Evolutionary conservation across 2,888 invertebrate genomes (phyloP).

Genomic region (Rhingia rostrata): DNA sequence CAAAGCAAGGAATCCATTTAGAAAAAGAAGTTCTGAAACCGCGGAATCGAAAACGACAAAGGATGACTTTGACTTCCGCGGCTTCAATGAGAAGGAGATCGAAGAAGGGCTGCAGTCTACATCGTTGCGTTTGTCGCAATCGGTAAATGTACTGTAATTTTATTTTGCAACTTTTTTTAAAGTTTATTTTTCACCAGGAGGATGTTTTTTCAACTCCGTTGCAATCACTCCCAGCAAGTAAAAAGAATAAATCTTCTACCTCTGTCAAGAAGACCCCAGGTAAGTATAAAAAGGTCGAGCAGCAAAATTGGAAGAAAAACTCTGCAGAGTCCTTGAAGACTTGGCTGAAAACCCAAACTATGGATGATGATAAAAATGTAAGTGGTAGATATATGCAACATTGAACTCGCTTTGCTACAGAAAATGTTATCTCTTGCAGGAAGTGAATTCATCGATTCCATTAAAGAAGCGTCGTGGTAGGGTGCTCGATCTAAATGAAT

Average conservation of each 20-base stretch:
- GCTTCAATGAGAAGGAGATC: conserved; percentile 62
- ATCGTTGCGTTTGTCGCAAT: conserved; percentile 59
- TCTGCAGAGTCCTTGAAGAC: conserved; percentile 40
- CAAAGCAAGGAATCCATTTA: conserved; percentile 29
- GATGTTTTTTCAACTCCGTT: neutral
- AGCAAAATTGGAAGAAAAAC: conserved; percentile 44
- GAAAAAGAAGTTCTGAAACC: neutral
- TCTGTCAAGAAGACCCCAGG: conserved; percentile 28
- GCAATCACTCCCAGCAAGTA: conserved; percentile 1
- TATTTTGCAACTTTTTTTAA: neutral
- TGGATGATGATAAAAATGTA: neutral
- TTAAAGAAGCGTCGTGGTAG: conserved; percentile 34
- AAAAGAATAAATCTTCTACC: neutral
- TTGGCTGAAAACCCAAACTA: conserved; percentile 31
- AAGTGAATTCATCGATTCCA: conserved; percentile 27
- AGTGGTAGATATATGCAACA: neutral
- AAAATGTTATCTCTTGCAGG: neutral
- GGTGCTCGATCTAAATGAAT: neutral
- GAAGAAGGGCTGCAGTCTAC: conserved; percentile 60
- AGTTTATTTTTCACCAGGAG: conserved; percentile 16
- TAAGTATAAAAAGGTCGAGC: conserved; percentile 22
- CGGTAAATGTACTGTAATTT: conserved; percentile 30
- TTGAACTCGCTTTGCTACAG: neutral
- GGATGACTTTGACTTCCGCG: conserved; percentile 32
- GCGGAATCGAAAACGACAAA: neutral